Base-by-base conservation (phyloP, 2,888 invertebrate species). In the Cybosia mesomella region DNA sequence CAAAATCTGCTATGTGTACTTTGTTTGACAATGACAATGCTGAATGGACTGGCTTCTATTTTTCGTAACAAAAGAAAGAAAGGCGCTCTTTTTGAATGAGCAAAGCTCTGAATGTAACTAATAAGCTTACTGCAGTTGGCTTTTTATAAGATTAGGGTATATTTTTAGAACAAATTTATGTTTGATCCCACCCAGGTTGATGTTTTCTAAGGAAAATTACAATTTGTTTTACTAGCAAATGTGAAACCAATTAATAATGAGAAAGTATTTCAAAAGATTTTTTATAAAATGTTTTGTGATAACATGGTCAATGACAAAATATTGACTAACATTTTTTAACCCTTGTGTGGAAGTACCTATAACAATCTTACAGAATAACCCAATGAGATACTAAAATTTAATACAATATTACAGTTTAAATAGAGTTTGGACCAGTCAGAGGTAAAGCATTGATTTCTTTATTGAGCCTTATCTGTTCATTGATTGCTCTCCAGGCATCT, bases 401-500 rank as follows among this genome's bases (percentile, higher is more conserved):
- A 32, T 49, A 66, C 32, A 66, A 70, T 53, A 71, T 64, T 67
- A 63, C 64, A 69, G 69, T 72, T 90, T 91, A 94, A 81, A 88
- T 93, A 76, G 93, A 89, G 82, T 95, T 95, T 73, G 95, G 95
- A 72, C 95, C 95, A 69, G 94, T 94, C 67, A 91, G 72, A 69
- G 95, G 95, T 78, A 95, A 87, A 69, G 91, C 90, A 89, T 90
- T 95, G 24, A 95, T 95, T 88, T 95, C 95, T 83, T 95, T 95
- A 74, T 95, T 95, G 28, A 95, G 91, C 88, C 94, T 92, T 74
- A 95, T 96, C 82, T 96, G 96, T 82, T 97, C 97, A 87, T 96
- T 96, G 49, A 97, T 95, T 32, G 96, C 95, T 83, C 96, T 96
- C 96, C 97, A 96, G 11, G 98, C 97, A 87, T 97, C 96, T 71